Conservation (phyloP, 92 coral and sea anemone genomes). For the Zoanthus sansibaricus region DNA sequence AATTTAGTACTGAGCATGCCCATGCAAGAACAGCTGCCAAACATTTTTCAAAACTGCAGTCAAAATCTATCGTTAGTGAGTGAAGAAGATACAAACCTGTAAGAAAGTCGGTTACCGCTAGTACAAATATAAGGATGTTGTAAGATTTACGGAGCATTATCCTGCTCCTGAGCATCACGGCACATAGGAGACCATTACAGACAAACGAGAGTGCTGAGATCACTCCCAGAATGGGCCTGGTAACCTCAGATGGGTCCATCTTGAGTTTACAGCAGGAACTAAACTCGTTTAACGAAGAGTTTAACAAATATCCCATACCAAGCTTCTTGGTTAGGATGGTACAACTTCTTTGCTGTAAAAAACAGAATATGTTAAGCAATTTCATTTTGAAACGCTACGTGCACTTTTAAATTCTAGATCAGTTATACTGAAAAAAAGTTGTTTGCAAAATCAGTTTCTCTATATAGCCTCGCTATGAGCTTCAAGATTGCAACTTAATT, state of each 20-base stretch:
- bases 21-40: too few species aligned
- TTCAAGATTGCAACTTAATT: too few species aligned
- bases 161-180: slow-evolving; percentile 25
- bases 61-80: background rate
- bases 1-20: too few species aligned
- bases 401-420: too few species aligned
- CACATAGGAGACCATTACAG: slow-evolving; percentile 28
- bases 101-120: slow-evolving; percentile 24
- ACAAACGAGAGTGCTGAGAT: slow-evolving; percentile 16
- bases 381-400: too few species aligned
- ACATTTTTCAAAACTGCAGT: too few species aligned
- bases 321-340: too few species aligned
- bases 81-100: slow-evolving; percentile 19
- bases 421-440: too few species aligned
- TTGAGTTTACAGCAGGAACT: background rate
- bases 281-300: background rate
- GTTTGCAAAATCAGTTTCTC: too few species aligned
- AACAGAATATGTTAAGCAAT: too few species aligned
- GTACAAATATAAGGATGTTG: slow-evolving; percentile 30
- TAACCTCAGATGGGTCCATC: slow-evolving; percentile 9
- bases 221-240: slow-evolving; percentile 14
- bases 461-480: too few species aligned
- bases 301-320: background rate
- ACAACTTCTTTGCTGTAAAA: too few species aligned
- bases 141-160: slow-evolving; percentile 21